Percentiles rank a stretch among this genome's conserved stretches.
phyloP scores from a whole-genome alignment of 1,140 invertebrate species.

The Ridgeia piscesae region DNA sequence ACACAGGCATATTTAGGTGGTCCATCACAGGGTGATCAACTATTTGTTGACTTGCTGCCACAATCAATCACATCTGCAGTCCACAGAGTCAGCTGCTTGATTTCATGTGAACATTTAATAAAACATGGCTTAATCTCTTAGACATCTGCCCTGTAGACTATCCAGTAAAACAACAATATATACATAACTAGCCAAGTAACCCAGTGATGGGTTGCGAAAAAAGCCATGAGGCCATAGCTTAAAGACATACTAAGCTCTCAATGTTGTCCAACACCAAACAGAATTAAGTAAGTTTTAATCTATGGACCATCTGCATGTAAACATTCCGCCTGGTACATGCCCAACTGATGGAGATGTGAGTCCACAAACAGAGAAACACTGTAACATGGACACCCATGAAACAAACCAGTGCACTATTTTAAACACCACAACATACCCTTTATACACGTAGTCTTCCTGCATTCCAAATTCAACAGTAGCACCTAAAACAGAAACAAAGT shows the following conservation, averaged over 20 bases:
- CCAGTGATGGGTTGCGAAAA: too few relatives aligned
- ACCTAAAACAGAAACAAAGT: constrained; percentile 1
- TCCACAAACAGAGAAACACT: too few relatives aligned
- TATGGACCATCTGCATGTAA: too few relatives aligned
- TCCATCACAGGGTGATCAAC: neutral
- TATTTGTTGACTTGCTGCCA: neutral
- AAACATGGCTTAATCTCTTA: neutral
- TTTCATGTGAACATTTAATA: neutral
- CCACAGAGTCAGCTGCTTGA: neutral
- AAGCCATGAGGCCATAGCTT: too few relatives aligned
- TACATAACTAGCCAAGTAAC: too few relatives aligned
- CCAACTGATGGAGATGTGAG: too few relatives aligned
- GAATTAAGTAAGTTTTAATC: too few relatives aligned
- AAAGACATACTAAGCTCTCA: too few relatives aligned
- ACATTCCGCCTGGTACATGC: too few relatives aligned
- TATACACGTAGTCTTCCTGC: neutral
- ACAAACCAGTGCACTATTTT: neutral
- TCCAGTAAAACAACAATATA: neutral
- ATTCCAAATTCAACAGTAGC: neutral
- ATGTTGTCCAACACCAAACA: too few relatives aligned
- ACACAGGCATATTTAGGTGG: neutral
- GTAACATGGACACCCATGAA: too few relatives aligned
- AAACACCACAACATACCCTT: neutral
- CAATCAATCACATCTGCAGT: neutral
- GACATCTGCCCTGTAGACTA: neutral